Percentiles rank a stretch among this genome's conserved stretches.
These are phyloP conservation scores for Silvanus unidentatus DNA, from an alignment of 2,888 invertebrate genomes.

Conservation along the genomic window DNA sequence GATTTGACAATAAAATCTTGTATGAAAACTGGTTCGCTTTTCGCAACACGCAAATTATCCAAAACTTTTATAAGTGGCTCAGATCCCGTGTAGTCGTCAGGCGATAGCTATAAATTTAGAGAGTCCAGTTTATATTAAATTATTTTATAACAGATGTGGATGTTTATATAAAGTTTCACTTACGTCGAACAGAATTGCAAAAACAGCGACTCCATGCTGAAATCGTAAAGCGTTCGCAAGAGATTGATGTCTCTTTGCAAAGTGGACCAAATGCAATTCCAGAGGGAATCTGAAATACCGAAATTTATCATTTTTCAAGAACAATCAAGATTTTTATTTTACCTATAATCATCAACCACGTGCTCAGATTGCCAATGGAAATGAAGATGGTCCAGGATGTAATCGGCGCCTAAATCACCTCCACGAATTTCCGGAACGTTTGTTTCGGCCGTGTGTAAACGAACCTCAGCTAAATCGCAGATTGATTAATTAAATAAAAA, in stretches of 20 bases:
- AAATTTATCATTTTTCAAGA: too few species aligned
- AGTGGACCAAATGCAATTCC: slow-evolving; percentile 65
- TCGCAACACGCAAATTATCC: slow-evolving; percentile 26
- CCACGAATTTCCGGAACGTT: slow-evolving; percentile 45
- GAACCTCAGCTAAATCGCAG: slow-evolving; percentile 35
- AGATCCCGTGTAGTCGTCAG: slow-evolving; percentile 39
- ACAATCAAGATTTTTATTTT: too few species aligned
- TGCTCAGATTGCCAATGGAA: slow-evolving; percentile 86
- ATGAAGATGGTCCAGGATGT: slow-evolving; percentile 67
- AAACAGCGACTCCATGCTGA: slow-evolving; percentile 56
- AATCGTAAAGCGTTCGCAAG: slow-evolving; percentile 50
- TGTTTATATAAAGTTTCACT: slow-evolving; percentile 14
- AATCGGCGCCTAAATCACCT: slow-evolving; percentile 54
- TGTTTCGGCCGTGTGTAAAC: slow-evolving; percentile 24
- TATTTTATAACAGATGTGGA: too few species aligned
- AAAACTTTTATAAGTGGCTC: slow-evolving; percentile 34
- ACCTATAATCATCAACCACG: slow-evolving; percentile 56
- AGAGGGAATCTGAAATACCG: slow-evolving; percentile 57
- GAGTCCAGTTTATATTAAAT: too few species aligned
- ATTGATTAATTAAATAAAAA: background rate
- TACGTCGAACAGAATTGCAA: slow-evolving; percentile 59
- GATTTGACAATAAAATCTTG: slow-evolving; percentile 39
- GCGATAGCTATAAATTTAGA: slow-evolving; percentile 36
- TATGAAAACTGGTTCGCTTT: slow-evolving; percentile 20
- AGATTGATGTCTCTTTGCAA: slow-evolving; percentile 49